Conservation (phyloP, 2,888 invertebrate genomes). For the Ligdia adustata region DNA sequence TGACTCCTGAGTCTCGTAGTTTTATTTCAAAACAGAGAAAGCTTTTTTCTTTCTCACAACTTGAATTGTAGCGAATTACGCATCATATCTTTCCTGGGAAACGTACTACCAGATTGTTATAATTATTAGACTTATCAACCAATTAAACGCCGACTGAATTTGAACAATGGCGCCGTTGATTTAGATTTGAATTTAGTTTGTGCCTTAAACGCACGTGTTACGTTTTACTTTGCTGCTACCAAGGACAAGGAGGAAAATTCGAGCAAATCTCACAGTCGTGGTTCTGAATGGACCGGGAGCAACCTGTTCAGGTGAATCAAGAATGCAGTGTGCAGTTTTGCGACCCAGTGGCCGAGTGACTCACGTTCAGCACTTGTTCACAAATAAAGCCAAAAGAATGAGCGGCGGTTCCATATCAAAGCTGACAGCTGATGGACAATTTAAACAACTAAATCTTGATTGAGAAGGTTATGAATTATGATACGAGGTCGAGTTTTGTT, state of each 20-base stretch:
- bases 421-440: neutral
- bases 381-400: constrained; percentile 22
- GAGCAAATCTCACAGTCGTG: constrained; percentile 19
- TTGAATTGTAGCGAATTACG: constrained; percentile 50
- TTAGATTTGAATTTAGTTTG: constrained; percentile 18
- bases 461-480: too few species aligned
- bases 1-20: too few species aligned
- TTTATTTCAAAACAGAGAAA: too few species aligned
- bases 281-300: constrained; percentile 35
- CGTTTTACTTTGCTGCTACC: constrained; percentile 15
- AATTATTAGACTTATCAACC: neutral
- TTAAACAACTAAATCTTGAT: too few species aligned
- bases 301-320: constrained; percentile 52
- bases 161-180: neutral
- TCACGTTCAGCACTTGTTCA: constrained; percentile 40
- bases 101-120: constrained; percentile 40
- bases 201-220: neutral
- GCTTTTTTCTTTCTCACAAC: constrained; percentile 49
- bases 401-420: constrained; percentile 6
- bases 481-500: too few species aligned
- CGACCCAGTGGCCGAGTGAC: constrained; percentile 70
- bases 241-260: constrained; percentile 34
- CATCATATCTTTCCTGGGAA: constrained; percentile 51
- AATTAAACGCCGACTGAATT: neutral
- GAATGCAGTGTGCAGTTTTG: constrained; percentile 49